Base-by-base conservation (phyloP, 1,140 invertebrate genomes). In the Drosophila kepulauana region DNA sequence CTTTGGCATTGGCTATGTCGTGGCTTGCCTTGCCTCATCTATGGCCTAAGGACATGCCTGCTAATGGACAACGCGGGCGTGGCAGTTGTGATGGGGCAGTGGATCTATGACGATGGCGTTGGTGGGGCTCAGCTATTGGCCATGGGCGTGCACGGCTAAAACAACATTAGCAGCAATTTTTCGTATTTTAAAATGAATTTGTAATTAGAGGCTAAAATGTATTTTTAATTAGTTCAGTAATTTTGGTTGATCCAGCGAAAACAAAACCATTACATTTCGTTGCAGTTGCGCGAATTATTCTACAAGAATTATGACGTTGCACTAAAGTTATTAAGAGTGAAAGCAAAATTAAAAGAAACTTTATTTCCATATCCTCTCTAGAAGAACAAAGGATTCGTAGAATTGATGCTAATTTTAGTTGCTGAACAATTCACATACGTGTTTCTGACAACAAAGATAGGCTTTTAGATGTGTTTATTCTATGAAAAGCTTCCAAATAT, bases 201-300 rank as follows among this genome's bases (percentile, higher is more conserved):
- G 78, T 85, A 88, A 88, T 89, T 89, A 89, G 51, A 74, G 57
- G 63, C 58, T 46, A 57, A 68, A 78, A 78, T 74, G 63, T 78
- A 85, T 89, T 88, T 89, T 81, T 81, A 85, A 88, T 88, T 88
- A 89, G 81, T 81, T 89, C 75, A 54, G 78, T 62, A 73, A 69
- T 81, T 89, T 89, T 45, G 54, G 69, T 81, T 52, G 68, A 43
- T 67, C 33, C 65, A 57, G 58, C 72, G 16, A 25, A 57, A 38
- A 52, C 20, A 25, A 20, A 57, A 57, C 10, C 49, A 62, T 61
- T 68, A 61, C 3, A 5, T 28, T 35, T 15, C 49, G 8, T 57
- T 70, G 38, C 43, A 58, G 4, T 43, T 25, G 38, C 56, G 38
- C 11, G 5, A n/a, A 41, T 33, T 54, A 6, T 54, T 2, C 11